Evolutionary conservation across 1,140 invertebrate genomes (phyloP).

Genomic region (Heliconius hermathena): DNA sequence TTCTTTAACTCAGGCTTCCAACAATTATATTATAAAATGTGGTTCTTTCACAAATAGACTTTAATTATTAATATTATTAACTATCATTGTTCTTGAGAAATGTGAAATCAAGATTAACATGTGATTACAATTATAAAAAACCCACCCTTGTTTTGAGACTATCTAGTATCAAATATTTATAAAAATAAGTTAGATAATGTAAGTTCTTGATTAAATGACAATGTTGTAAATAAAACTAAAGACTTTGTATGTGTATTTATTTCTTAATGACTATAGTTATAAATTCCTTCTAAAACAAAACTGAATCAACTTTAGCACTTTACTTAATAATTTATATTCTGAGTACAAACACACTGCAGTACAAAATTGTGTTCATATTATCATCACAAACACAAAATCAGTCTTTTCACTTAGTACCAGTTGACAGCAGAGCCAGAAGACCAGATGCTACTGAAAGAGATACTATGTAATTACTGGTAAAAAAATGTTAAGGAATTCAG

Average conservation of each 20-base stretch:
- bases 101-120: conserved; percentile 35
- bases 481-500: conserved; percentile 70
- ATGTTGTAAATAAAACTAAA: conserved; percentile 72
- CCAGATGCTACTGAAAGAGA: conserved; percentile 93
- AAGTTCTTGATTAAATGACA: conserved; percentile 43
- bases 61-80: no score
- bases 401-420: conserved; percentile 83
- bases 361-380: conserved; percentile 44
- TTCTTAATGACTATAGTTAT: conserved; percentile 58
- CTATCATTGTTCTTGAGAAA: not conserved
- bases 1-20: not conserved
- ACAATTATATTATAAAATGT: not conserved
- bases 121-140: conserved; percentile 61
- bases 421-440: conserved; percentile 94
- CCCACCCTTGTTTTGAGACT: conserved; percentile 64
- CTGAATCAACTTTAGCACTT: conserved; percentile 38
- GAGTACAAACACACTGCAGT: conserved; percentile 39
- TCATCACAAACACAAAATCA: conserved; percentile 47
- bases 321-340: conserved; percentile 47
- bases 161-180: conserved; percentile 34
- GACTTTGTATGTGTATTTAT: conserved; percentile 51
- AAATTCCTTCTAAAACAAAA: conserved; percentile 63
- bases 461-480: conserved; percentile 91
- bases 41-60: not conserved
- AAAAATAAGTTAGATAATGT: conserved; percentile 46